A percentile compares a stretch with the other conserved stretches of the same genome.
Conservation (phyloP, 2,113 vertebrate species). For the Clarias gariepinus region DNA sequence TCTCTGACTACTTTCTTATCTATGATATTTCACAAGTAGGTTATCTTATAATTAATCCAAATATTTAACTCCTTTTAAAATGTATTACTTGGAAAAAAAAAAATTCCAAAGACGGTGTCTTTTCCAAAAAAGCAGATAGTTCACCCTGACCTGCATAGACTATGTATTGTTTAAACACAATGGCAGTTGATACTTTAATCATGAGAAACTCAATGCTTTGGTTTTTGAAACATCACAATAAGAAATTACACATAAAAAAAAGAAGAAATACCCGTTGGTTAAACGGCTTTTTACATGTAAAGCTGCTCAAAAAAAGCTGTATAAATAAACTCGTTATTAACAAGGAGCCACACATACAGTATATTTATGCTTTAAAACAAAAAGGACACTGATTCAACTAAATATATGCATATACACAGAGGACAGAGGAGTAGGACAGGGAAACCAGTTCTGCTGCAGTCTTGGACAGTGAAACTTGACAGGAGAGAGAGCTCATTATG, state of each 20-base stretch:
- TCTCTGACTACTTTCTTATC: not conserved
- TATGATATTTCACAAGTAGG: too few relatives aligned
- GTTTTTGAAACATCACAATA: not conserved
- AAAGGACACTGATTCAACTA: constrained; percentile 16
- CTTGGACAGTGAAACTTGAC: constrained; percentile 48
- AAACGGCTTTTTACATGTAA: not conserved
- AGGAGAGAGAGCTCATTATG: constrained; percentile 44
- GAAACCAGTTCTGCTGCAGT: constrained; percentile 67
- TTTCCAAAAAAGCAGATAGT: not conserved
- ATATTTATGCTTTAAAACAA: not conserved
- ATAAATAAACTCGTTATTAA: not conserved
- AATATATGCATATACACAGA: constrained; percentile 25
- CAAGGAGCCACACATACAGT: not conserved
- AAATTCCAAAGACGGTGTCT: not conserved
- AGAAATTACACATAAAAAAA: not conserved
- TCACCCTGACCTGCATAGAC: not conserved
- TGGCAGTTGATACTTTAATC: not conserved
- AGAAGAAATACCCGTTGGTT: not conserved
- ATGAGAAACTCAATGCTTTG: not conserved
- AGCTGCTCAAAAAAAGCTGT: not conserved
- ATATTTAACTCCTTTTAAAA: not conserved
- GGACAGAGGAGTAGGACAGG: not conserved
- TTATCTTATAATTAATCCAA: not conserved
- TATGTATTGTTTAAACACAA: not conserved
- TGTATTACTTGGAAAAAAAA: not conserved